A percentile compares a stretch with the other conserved stretches of the same genome.
These are phyloP conservation scores for Prionace glauca DNA, from an alignment of 2,797 vertebrate species.

Conservation along the genomic window DNA sequence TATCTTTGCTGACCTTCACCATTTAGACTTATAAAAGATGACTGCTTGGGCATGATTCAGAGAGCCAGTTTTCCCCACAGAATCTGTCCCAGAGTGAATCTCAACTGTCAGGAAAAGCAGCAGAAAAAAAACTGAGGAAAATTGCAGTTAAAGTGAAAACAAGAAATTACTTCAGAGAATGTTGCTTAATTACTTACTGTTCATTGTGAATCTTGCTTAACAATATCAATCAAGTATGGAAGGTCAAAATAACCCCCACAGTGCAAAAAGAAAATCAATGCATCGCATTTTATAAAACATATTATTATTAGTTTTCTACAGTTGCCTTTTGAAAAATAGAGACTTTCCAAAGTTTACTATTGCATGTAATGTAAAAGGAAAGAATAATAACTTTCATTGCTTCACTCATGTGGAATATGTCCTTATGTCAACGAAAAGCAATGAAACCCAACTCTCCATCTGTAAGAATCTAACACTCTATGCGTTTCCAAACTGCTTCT, in stretches of 20 bases:
- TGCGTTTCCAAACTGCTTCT: neutral
- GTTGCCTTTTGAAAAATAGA: constrained; percentile 6
- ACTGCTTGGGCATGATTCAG: neutral
- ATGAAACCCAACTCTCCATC: neutral
- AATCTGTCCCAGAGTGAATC: neutral
- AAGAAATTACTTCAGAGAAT: neutral
- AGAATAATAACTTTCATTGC: neutral
- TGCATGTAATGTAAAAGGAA: neutral
- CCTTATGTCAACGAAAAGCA: neutral
- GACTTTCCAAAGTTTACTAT: neutral
- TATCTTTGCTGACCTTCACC: neutral
- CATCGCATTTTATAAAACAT: neutral
- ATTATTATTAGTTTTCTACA: neutral
- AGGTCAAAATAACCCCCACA: neutral
- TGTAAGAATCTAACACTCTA: neutral
- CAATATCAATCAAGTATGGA: neutral
- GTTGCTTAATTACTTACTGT: neutral
- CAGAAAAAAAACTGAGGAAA: neutral
- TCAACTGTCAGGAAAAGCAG: neutral
- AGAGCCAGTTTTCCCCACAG: neutral
- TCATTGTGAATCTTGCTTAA: neutral
- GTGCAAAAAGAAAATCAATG: neutral
- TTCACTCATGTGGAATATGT: neutral
- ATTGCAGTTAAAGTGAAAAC: neutral
- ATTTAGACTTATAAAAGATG: neutral